Conservation (phyloP, 2,888 invertebrate genomes). For the Branchinecta sandiegonensis region DNA sequence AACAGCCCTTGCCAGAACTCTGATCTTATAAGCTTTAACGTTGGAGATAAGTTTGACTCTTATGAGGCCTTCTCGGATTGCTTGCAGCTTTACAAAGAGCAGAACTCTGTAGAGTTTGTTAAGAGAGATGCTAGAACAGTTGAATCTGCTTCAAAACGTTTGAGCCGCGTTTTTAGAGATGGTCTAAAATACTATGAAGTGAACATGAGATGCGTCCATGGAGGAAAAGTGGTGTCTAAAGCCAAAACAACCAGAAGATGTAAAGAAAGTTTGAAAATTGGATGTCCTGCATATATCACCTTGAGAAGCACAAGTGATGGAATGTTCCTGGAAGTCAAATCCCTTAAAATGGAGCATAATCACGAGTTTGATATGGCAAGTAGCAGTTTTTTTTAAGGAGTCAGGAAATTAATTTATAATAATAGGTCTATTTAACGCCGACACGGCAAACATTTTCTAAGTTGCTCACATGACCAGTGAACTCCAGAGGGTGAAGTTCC, state of each 20-base stretch:
- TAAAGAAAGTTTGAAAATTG: neutral
- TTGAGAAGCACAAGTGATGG: conserved; percentile 8
- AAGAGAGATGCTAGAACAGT: neutral
- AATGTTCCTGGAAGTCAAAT: neutral
- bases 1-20: too few relatives aligned
- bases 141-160: neutral
- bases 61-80: neutral
- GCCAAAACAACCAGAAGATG: neutral
- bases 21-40: neutral
- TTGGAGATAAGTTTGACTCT: conserved; percentile 5
- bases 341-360: neutral
- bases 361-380: neutral
- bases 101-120: conserved; percentile 5
- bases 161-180: neutral
- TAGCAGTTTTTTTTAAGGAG: neutral
- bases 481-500: too few relatives aligned
- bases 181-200: conserved; percentile 1
- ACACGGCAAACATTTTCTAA: too few relatives aligned
- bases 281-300: conserved; percentile 5
- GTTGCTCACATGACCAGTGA: too few relatives aligned
- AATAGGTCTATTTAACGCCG: too few relatives aligned
- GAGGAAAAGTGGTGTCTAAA: neutral
- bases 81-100: neutral
- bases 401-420: too few relatives aligned
- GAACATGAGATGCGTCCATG: conserved; percentile 7